These are phyloP conservation scores for Meloe dianella DNA, from an alignment of 2,888 invertebrate species.

Conservation along the genomic window DNA sequence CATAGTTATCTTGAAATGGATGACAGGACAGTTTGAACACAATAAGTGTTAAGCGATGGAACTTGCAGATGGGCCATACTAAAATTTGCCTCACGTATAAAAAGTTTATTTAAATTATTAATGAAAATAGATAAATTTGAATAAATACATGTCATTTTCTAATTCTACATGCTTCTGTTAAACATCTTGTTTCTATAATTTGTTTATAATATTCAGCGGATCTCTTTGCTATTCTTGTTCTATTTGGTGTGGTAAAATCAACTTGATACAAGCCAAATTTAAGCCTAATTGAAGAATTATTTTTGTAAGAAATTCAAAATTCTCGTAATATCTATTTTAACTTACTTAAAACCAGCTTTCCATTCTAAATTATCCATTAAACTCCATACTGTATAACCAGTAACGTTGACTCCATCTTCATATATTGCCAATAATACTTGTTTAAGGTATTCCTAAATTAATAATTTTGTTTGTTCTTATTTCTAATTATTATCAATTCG, in stretches of 20 bases:
- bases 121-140: too few relatives aligned
- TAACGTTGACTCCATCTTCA: slow-evolving; percentile 38
- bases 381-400: slow-evolving; percentile 42
- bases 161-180: background rate
- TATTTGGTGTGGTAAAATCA: slow-evolving; percentile 66
- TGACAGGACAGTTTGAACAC: too few relatives aligned
- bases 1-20: too few relatives aligned
- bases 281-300: slow-evolving; percentile 61
- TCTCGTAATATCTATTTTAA: slow-evolving; percentile 11
- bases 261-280: slow-evolving; percentile 74
- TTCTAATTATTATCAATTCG: background rate
- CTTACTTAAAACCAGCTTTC: slow-evolving; percentile 38
- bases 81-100: too few relatives aligned
- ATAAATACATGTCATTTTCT: background rate
- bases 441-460: slow-evolving; percentile 37
- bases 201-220: slow-evolving; percentile 66
- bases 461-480: background rate
- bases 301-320: slow-evolving; percentile 13
- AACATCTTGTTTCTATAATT: slow-evolving; percentile 17
- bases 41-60: too few relatives aligned
- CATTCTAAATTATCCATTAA: slow-evolving; percentile 44
- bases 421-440: slow-evolving; percentile 34
- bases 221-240: slow-evolving; percentile 68
- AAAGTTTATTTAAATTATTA: too few relatives aligned
- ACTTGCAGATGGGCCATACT: too few relatives aligned